Base-by-base conservation (phyloP, 2,797 vertebrate species). In the Clarias fuscus region DNA sequence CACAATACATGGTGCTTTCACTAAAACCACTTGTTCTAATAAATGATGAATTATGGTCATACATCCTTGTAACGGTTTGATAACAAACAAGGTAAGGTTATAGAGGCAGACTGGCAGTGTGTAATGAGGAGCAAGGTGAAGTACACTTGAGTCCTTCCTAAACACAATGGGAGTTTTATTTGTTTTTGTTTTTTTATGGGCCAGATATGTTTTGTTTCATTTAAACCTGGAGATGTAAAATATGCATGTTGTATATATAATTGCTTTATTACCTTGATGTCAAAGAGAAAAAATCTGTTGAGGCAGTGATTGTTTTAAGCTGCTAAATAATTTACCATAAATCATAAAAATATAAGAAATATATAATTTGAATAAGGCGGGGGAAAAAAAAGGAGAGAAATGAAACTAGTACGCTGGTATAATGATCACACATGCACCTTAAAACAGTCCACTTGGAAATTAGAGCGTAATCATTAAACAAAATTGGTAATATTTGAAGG, bases 1-100 rank as follows among this genome's bases (percentile, higher is more conserved):
- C 71, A 85, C 33, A 58, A 82, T 48, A 76, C 77, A 77, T 64
- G 65, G 70, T 75, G 33, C 56, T 70, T 76, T 78, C 56, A 78
- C 48, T 77, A 33, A 43, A 40, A 18, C 53, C 56, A 78, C 72
- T 27, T 61, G 33, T 83, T 79, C 58, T 79, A 24, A 79, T 87
- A 71, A 84, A 72, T 58, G 22, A 11, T 13, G 7, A 75, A 17
- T 65, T 67, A 75, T 24, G 30, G 30, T 59, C 40, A 17, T 79
- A 62, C 67, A 73, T 73, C 40, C 43, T 53, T 61, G 53, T 14
- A 81, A 78, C 68, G 81, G 27, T 24, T 2, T 40, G 56, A 43
- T 24, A 27, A 80, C 76, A 71, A 77, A 83, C 22, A 1, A 10
- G 43, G 20, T 70, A 68, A 62, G 58, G 70, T 27, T 53, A 82